Conservation (phyloP, 2,113 vertebrate genomes). For the Dipodomys spectabilis region DNA sequence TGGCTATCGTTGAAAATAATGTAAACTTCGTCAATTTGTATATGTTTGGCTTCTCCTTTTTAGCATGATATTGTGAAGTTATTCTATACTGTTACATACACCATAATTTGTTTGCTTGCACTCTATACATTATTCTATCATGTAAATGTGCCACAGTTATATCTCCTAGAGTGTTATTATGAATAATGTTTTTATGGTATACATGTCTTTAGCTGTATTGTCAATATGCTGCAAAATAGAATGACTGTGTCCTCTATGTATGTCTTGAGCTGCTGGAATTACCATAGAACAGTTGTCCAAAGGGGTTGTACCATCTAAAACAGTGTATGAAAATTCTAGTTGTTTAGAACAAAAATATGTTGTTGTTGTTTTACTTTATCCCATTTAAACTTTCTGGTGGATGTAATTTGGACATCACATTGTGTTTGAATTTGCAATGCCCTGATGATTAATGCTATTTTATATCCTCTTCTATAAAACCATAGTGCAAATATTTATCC, state of each 20-base stretch:
- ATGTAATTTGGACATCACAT: neutral
- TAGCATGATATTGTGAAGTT: neutral
- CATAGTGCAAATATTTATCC: neutral
- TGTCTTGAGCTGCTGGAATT: neutral
- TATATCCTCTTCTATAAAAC: neutral
- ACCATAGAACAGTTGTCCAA: neutral
- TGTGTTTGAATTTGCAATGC: neutral
- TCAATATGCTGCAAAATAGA: neutral
- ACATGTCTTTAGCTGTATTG: neutral
- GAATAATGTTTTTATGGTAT: neutral
- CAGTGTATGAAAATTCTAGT: neutral
- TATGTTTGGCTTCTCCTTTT: neutral
- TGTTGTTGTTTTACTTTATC: neutral
- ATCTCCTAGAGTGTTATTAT: neutral
- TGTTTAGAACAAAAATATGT: neutral
- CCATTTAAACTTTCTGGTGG: neutral
- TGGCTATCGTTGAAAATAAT: neutral
- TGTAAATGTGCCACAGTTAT: constrained; percentile 6
- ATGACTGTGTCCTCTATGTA: neutral
- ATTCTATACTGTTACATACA: neutral
- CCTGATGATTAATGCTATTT: neutral
- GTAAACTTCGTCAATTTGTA: neutral
- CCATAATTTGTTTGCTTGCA: neutral
- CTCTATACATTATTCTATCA: neutral
- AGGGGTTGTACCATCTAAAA: neutral